Evolutionary conservation across 2,113 vertebrate species (phyloP).

Genomic region (Pollachius pollachius): DNA sequence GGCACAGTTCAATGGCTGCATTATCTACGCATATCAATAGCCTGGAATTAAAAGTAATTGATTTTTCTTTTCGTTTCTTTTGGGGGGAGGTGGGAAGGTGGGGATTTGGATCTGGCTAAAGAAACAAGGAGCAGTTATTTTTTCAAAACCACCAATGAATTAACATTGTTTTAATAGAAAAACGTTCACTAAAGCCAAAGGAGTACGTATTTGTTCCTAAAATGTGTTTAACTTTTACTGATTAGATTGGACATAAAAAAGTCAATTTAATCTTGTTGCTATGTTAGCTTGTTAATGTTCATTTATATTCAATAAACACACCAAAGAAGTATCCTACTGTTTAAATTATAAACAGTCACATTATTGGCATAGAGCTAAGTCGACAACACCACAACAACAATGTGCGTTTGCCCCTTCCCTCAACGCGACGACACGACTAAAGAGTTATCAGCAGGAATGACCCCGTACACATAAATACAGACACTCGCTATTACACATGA

Average conservation of each 20-base stretch:
- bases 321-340: neutral
- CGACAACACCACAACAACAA: constrained; percentile 18
- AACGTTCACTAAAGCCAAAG: no score
- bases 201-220: no score
- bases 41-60: constrained; percentile 74
- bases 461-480: constrained; percentile 53
- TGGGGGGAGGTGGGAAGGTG: neutral
- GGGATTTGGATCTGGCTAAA: constrained; percentile 43
- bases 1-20: constrained; percentile 67
- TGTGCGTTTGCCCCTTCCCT: neutral
- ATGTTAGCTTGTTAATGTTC: neutral
- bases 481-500: constrained; percentile 80
- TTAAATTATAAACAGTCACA: constrained; percentile 31
- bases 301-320: constrained; percentile 27
- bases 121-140: constrained; percentile 24
- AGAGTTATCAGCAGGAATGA: constrained; percentile 37
- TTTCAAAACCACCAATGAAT: no score
- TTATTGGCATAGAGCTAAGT: constrained; percentile 28
- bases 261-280: neutral
- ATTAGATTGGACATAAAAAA: no score
- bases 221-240: no score
- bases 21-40: constrained; percentile 75
- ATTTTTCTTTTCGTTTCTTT: constrained; percentile 55
- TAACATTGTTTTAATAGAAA: no score
- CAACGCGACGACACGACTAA: neutral